A percentile compares a stretch with the other conserved stretches of the same genome.
Conservation (phyloP, 1,140 invertebrate genomes). For the Pentalonia nigronervosa region DNA sequence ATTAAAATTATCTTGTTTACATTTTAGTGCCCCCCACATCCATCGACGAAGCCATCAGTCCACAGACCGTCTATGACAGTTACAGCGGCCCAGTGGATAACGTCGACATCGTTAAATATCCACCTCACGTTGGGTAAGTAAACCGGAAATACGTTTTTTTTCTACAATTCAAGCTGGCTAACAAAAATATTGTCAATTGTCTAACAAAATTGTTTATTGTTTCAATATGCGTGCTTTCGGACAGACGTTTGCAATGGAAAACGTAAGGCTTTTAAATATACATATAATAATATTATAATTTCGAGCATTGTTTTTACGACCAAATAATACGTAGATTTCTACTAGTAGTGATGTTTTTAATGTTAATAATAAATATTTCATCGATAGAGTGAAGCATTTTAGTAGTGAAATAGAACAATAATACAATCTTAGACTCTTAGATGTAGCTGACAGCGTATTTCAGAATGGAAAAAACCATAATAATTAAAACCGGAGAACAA, state of each 20-base stretch:
- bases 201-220: constrained; percentile 54
- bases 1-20: constrained; percentile 24
- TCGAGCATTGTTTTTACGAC: background rate
- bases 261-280: constrained; percentile 48
- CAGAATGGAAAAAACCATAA: background rate
- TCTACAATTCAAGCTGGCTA: background rate
- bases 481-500: background rate
- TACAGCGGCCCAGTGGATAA: constrained; percentile 74
- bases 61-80: constrained; percentile 67
- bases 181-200: background rate
- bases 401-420: background rate
- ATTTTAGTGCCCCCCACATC: constrained; percentile 67
- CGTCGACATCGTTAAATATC: constrained; percentile 74
- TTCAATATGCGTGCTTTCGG: constrained; percentile 55
- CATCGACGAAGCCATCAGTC: constrained; percentile 72
- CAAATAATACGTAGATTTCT: constrained; percentile 1
- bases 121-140: constrained; percentile 78
- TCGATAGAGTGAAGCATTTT: background rate
- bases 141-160: background rate
- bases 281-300: background rate
- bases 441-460: background rate
- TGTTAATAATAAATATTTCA: background rate
- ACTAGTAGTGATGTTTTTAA: constrained; percentile 49
- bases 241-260: constrained; percentile 57
- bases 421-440: background rate